These are phyloP conservation scores for Penaeus indicus DNA, from an alignment of 1,140 invertebrate species.

Conservation along the genomic window DNA sequence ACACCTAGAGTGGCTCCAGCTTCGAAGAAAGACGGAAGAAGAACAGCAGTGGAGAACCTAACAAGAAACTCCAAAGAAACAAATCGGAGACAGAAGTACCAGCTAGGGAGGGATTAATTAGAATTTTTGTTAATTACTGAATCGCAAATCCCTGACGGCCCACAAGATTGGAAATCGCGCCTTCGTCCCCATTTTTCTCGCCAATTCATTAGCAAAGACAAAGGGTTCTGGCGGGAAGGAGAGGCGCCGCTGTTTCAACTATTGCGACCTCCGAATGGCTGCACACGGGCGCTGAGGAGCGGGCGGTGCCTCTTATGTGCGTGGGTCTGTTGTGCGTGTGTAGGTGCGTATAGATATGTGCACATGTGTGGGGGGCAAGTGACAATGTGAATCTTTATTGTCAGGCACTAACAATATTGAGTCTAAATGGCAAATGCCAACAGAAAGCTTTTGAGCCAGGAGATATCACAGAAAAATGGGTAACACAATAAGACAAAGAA, in stretches of 20 bases:
- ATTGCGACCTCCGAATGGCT: no score
- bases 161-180: slow-evolving; percentile 63
- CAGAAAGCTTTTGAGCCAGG: no score
- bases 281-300: no score
- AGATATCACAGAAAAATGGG: no score
- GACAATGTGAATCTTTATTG: not conserved
- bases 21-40: no score
- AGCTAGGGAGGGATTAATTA: slow-evolving; percentile 42
- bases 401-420: not conserved
- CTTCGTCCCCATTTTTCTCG: slow-evolving; percentile 54
- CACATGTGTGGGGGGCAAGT: slow-evolving; percentile 8
- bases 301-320: not conserved
- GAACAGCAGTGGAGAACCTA: not conserved
- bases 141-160: slow-evolving; percentile 54
- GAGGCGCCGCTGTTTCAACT: no score
- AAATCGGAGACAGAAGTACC: not conserved
- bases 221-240: slow-evolving; percentile 15
- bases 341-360: slow-evolving; percentile 1
- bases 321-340: not conserved
- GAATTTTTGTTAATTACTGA: slow-evolving; percentile 62
- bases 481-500: no score
- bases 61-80: not conserved
- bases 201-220: slow-evolving; percentile 62
- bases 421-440: no score
- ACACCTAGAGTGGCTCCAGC: no score